phyloP scores from a whole-genome alignment of 1,140 invertebrate species.

The Magallana ariakensis region DNA sequence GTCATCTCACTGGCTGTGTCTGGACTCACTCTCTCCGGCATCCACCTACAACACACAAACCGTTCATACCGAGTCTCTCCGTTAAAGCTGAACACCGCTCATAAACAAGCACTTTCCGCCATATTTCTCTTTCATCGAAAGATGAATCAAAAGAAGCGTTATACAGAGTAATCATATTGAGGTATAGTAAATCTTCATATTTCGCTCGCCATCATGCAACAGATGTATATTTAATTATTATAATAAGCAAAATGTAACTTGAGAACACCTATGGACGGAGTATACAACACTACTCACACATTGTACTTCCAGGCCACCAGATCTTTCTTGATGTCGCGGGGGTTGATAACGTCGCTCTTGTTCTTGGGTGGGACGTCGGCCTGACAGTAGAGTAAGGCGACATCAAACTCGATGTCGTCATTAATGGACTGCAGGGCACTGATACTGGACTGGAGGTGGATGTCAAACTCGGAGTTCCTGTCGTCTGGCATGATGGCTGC shows the following conservation, averaged over 20 bases:
- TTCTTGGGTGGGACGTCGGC: slow-evolving; percentile 59
- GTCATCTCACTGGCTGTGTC: slow-evolving; percentile 34
- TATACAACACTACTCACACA: slow-evolving; percentile 52
- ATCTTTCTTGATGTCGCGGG: slow-evolving; percentile 65
- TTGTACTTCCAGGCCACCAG: slow-evolving; percentile 64
- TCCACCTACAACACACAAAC: slow-evolving; percentile 30
- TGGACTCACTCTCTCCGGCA: slow-evolving; percentile 6
- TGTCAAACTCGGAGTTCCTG: slow-evolving; percentile 71
- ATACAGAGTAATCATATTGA: too few relatives aligned
- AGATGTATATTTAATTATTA: too few relatives aligned
- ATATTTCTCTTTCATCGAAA: too few relatives aligned
- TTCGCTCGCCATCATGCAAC: too few relatives aligned
- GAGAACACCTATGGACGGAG: too few relatives aligned
- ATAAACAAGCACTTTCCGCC: too few relatives aligned
- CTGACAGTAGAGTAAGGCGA: slow-evolving; percentile 72
- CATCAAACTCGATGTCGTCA: slow-evolving; percentile 66
- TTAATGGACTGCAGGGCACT: slow-evolving; percentile 64
- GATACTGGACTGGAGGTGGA: slow-evolving; percentile 71
- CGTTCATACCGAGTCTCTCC: slow-evolving; percentile 37
- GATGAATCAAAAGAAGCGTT: too few relatives aligned
- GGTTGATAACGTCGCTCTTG: slow-evolving; percentile 58
- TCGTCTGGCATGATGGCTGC: slow-evolving; percentile 76
- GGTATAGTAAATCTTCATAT: too few relatives aligned
- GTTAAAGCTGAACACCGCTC: slow-evolving; percentile 57
- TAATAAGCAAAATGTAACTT: too few relatives aligned